Evolutionary conservation across 2,113 vertebrate genomes (phyloP).

Genomic region (Aegotheles bennettii): DNA sequence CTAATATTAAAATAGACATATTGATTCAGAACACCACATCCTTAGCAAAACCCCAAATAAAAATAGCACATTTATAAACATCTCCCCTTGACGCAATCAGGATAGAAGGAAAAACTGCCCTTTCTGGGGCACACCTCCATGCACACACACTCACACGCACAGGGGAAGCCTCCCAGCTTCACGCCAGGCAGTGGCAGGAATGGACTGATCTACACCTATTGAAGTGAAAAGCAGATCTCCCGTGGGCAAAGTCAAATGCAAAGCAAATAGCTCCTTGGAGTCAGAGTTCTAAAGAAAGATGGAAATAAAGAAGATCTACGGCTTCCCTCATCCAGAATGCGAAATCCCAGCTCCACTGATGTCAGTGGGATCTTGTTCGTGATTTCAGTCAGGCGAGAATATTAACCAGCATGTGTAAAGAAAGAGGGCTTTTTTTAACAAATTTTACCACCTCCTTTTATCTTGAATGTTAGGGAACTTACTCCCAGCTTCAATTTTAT

Average conservation of each 20-base stretch:
- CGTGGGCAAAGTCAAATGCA: not conserved
- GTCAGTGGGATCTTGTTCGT: not conserved
- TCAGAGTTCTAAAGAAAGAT: not conserved
- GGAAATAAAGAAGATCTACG: not conserved
- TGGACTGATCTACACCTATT: not conserved
- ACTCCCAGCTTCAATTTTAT: not conserved
- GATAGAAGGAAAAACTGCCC: not conserved
- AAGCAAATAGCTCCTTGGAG: conserved; percentile 32
- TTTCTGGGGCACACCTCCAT: not conserved
- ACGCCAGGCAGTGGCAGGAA: not conserved
- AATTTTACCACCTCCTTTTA: not conserved
- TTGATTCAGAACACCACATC: not conserved
- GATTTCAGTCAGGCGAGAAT: not conserved
- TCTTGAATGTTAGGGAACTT: not conserved
- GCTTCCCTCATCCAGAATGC: not conserved
- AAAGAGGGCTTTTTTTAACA: not conserved
- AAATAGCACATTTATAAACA: not conserved
- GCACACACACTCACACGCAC: too few species aligned
- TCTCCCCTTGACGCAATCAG: not conserved
- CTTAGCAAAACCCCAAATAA: not conserved
- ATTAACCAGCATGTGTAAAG: not conserved
- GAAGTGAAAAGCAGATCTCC: not conserved
- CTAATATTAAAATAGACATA: not conserved
- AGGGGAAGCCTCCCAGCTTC: not conserved
- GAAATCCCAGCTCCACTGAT: not conserved